Conservation (phyloP, 2,888 invertebrate genomes). For the Stenchaetothrips biformis region DNA sequence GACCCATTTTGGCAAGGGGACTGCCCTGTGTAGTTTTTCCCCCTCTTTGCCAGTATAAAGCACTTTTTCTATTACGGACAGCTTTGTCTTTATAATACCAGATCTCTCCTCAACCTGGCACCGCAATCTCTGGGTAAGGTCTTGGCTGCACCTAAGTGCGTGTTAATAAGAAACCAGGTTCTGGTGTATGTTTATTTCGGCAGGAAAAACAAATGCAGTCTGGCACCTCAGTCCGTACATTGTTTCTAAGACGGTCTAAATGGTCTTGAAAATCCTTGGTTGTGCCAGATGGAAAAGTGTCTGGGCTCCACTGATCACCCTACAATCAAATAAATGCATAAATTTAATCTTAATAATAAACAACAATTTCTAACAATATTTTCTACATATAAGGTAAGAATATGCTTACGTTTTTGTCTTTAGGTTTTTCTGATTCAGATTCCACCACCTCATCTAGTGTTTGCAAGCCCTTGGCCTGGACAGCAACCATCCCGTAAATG, state of each 20-base stretch:
- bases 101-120: conserved; percentile 80
- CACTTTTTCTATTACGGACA: conserved; percentile 85
- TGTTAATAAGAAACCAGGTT: conserved; percentile 92
- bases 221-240: conserved; percentile 78
- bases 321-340: neutral
- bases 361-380: no score
- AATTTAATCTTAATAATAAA: no score
- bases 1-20: conserved; percentile 95
- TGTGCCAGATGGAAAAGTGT: conserved; percentile 45
- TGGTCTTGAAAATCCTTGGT: conserved; percentile 59
- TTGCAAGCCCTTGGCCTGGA: conserved; percentile 54
- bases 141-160: conserved; percentile 80
- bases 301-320: conserved; percentile 41
- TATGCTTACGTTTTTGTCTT: neutral
- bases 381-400: neutral
- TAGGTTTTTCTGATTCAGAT: conserved; percentile 44
- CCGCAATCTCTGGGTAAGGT: conserved; percentile 71
- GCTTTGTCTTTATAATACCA: conserved; percentile 78
- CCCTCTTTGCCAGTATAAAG: conserved; percentile 94
- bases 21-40: conserved; percentile 90
- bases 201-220: conserved; percentile 82
- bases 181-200: conserved; percentile 79
- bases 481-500: conserved; percentile 69
- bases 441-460: conserved; percentile 42
- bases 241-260: conserved; percentile 56